Evolutionary conservation across 2,113 vertebrate genomes (phyloP), one percentile per base, ranked within the genome.

Genomic region (Gadus macrocephalus): DNA sequence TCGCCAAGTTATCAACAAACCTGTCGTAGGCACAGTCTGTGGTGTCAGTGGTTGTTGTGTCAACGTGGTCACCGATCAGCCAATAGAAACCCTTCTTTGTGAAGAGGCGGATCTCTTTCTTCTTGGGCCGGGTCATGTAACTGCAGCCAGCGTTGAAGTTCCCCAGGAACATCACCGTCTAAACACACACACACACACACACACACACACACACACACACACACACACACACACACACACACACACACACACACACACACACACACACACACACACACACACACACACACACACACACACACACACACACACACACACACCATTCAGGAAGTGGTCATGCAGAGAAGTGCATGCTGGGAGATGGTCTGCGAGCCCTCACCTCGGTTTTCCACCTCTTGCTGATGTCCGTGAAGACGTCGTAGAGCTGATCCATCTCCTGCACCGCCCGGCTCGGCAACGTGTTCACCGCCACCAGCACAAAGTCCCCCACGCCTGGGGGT

Each of bases 131-230:
- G 0, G 69, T 88, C 78, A 89, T 17, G 60, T 87, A 70, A 31
- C 71, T 82, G 9, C 89, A 89, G 70, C 74, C 14, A 31, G 89
- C 89, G 0, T 90, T 78, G 74, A 90, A 89, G 31, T 86, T 71
- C 35, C 89, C 89, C 38, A 90, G 79, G 5, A 89, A 86, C 84
- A 90, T 88, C 62, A 89, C 82, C 0, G 87, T 78, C 87, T 88
- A 8, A 55, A 68, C 53, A 68, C 56, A 70, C 20, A 68, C 42
- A 62, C 17, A 63, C 64, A 67, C 59, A 61, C 38, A 66, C 27
- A 62, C 61, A 25, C 61, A 62, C 61, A 25, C 28, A 16, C 28
- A 25, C n/a, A 69, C 31, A 62, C 15, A 55, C 28, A 27, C 65
- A 53, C 31, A 65, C 63, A 38, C 63, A 64, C 63, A 64, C 63